These are phyloP conservation scores for Chiridota heheva DNA, from an alignment of 35 echinoderm and acorn worm species.

Conservation along the genomic window DNA sequence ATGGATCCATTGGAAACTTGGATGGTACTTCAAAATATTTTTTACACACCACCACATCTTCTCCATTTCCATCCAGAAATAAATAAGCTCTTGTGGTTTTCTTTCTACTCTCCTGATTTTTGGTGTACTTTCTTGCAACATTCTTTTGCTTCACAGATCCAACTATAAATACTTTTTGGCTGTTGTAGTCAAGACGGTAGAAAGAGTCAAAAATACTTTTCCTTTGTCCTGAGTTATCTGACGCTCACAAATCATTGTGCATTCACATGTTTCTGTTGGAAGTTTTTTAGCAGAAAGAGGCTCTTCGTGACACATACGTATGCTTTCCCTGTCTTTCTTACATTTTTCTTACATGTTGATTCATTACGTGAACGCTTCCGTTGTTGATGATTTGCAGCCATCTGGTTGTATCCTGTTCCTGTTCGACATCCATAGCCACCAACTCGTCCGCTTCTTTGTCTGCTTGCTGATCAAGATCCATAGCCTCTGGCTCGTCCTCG, in stretches of 20 bases:
- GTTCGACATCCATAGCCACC: no score
- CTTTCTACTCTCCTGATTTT: not conserved
- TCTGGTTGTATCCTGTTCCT: no score
- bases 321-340: not conserved
- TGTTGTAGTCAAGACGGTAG: slow-evolving; percentile 5
- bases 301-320: not conserved
- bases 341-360: not conserved
- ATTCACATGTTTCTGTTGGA: not conserved
- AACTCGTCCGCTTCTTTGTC: no score
- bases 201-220: slow-evolving; percentile 3
- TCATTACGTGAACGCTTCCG: not conserved
- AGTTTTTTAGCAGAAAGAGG: not conserved
- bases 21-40: not conserved
- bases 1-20: slow-evolving; percentile 1
- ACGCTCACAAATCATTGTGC: not conserved
- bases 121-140: not conserved
- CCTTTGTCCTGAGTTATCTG: not conserved
- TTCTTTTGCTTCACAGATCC: not conserved
- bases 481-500: no score
- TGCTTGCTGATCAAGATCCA: no score
- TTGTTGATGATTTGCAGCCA: no score
- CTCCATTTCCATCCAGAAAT: slow-evolving; percentile 12
- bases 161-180: slow-evolving; percentile 16
- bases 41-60: slow-evolving; percentile 7
- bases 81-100: not conserved